phyloP scores from a whole-genome alignment of 2,888 invertebrate genomes.

The Lypha dubia region DNA sequence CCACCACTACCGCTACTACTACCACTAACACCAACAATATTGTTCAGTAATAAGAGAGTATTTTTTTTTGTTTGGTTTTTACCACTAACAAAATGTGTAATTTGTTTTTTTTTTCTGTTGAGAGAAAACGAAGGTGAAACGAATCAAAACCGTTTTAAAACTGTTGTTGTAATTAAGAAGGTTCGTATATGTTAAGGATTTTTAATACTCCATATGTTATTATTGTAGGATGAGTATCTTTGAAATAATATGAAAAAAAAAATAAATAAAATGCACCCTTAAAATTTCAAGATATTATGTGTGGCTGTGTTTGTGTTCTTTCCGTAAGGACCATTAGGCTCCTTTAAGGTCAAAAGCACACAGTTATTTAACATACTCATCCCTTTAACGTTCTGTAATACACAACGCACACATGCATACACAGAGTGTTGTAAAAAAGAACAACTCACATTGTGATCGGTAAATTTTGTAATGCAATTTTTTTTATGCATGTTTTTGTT shows the following conservation, averaged over 20 bases:
- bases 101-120: conserved; percentile 12
- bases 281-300: conserved; percentile 22
- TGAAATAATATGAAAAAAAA: neutral
- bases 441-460: conserved; percentile 10
- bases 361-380: conserved; percentile 68
- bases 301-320: too few relatives aligned
- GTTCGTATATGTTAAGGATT: conserved; percentile 70
- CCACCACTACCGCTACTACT: conserved; percentile 43
- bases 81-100: conserved; percentile 43
- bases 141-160: conserved; percentile 74
- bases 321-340: conserved; percentile 21
- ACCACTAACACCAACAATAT: conserved; percentile 34
- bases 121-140: conserved; percentile 72
- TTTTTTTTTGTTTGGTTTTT: neutral
- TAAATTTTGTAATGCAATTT: neutral
- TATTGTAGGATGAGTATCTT: too few relatives aligned
- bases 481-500: conserved; percentile 69
- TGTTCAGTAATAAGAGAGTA: conserved; percentile 37
- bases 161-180: conserved; percentile 64
- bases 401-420: neutral
- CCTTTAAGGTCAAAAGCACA: conserved; percentile 75
- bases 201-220: conserved; percentile 62
- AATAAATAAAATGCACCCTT: conserved; percentile 44
- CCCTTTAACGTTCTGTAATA: neutral
- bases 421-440: neutral